phyloP scores from a whole-genome alignment of 1,140 invertebrate species.

The Rhagoletis zephyria region DNA sequence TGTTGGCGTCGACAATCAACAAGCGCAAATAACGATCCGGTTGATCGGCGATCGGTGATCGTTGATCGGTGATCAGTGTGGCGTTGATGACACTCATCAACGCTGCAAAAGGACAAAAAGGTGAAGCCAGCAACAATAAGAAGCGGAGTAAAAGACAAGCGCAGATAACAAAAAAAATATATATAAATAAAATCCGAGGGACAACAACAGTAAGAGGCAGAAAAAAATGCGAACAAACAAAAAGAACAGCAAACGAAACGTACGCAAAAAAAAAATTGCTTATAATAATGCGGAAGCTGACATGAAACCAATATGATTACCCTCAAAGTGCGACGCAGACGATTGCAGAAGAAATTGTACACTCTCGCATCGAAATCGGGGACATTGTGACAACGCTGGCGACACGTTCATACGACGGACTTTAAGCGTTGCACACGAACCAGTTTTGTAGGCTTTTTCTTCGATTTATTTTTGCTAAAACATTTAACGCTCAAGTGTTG shows the following conservation, averaged over 20 bases:
- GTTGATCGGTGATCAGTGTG: background rate
- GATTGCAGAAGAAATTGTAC: background rate
- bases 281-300: constrained; percentile 49
- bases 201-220: background rate
- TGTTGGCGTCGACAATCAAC: constrained; percentile 25
- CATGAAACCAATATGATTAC: constrained; percentile 47
- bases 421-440: constrained; percentile 39
- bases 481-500: constrained; percentile 1
- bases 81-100: constrained; percentile 45
- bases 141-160: background rate
- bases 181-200: background rate
- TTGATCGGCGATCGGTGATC: constrained; percentile 26
- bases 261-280: background rate
- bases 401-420: background rate
- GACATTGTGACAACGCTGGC: too few relatives aligned
- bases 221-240: too few relatives aligned
- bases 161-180: background rate
- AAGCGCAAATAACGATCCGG: constrained; percentile 27
- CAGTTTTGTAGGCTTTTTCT: constrained; percentile 15
- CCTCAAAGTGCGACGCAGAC: background rate
- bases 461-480: background rate
- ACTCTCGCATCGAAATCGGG: background rate
- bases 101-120: constrained; percentile 38
- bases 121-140: background rate
- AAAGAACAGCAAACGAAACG: background rate